Conservation (phyloP, 2,113 vertebrate species). For the Lethenteron camtschaticum region DNA sequence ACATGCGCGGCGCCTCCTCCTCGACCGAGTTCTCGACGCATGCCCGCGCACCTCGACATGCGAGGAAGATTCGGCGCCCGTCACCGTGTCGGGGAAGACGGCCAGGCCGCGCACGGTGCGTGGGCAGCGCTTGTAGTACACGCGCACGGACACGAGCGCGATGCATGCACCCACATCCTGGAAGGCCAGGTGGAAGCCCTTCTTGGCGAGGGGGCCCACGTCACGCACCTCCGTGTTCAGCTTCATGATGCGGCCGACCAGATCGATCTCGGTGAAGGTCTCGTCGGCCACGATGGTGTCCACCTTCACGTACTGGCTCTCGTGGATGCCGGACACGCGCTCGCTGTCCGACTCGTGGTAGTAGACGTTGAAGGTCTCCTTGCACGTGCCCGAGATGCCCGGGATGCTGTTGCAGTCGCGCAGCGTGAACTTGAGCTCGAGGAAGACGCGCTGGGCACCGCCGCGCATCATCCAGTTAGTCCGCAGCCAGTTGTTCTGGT, state of each 20-base stretch:
- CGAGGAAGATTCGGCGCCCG: slow-evolving; percentile 50
- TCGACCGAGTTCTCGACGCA: slow-evolving; percentile 75
- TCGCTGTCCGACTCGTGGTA: too few species aligned
- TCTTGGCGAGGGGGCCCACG: slow-evolving; percentile 66
- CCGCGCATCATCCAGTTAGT: too few species aligned
- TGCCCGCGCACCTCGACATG: slow-evolving; percentile 60
- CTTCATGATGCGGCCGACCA: slow-evolving; percentile 88
- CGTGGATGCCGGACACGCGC: too few species aligned
- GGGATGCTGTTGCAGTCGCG: too few species aligned
- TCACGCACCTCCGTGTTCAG: slow-evolving; percentile 88
- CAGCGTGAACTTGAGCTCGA: too few species aligned
- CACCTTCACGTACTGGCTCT: slow-evolving; percentile 50
- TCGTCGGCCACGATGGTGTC: slow-evolving; percentile 96
- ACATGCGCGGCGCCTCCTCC: slow-evolving; percentile 77
- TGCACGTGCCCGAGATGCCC: too few species aligned
- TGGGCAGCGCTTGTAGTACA: slow-evolving; percentile 16
- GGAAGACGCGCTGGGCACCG: too few species aligned
- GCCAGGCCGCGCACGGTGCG: too few species aligned
- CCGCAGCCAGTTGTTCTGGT: too few species aligned
- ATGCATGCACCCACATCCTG: slow-evolving; percentile 98
- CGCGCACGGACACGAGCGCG: slow-evolving; percentile 86
- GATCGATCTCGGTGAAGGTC: slow-evolving; percentile 94
- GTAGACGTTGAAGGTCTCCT: too few species aligned
- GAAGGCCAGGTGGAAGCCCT: slow-evolving; percentile 90
- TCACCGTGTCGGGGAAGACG: too few species aligned